Base-by-base conservation (phyloP, 35 echinoderm and acorn worm species). In the Ptychodera flava region DNA sequence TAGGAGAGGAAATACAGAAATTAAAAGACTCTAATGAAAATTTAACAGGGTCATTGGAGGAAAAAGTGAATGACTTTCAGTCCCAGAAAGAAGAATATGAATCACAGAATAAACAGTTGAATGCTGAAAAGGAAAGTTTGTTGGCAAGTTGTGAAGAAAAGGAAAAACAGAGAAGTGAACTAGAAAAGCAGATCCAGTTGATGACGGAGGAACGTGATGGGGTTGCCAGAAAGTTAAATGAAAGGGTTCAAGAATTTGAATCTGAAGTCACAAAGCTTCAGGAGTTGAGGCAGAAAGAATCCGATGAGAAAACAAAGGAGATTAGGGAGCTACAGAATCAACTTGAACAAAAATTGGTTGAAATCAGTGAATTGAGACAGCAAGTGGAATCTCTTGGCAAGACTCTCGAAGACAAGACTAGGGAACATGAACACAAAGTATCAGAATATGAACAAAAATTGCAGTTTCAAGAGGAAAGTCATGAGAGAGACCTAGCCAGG, bases 401-500 rank as follows among this genome's bases (percentile, higher is more conserved):
- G 37, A 92, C 90, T 16, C 27, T 92, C 77, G 95, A 94, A 83
- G 85, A 81, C 1, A 92, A 89, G 80, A 78, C 86, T 1, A 90
- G 77, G 34, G 89, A 92, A 28, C 78, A 94, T 83, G 89, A 92
- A 2, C 91, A 94, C 34, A 98, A 94, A 81, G 36, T 85, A 1
- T 77, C 34, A 0, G 92, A 98, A 52, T 98, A 92, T 91, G 88
- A 98, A 80, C 92, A 94, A 77, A 92, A 89, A 75, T 77, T 98
- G 52, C 87, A 85, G 52, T 93, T 94, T 76, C 95, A 98, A 83
- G 79, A 98, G 53, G 92, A 98, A 34, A 98, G 93, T 88, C 88
- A 92, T 90, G 92, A 98, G 31, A 86, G 82, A n/a, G 95, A 98
- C 84, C 53, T 92, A 27, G 35, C 76, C 30, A 32, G 95, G 28